Percentiles rank a stretch among this genome's conserved stretches.
phyloP scores from a whole-genome alignment of 2,113 vertebrate genomes.

The Diadophis punctatus region DNA sequence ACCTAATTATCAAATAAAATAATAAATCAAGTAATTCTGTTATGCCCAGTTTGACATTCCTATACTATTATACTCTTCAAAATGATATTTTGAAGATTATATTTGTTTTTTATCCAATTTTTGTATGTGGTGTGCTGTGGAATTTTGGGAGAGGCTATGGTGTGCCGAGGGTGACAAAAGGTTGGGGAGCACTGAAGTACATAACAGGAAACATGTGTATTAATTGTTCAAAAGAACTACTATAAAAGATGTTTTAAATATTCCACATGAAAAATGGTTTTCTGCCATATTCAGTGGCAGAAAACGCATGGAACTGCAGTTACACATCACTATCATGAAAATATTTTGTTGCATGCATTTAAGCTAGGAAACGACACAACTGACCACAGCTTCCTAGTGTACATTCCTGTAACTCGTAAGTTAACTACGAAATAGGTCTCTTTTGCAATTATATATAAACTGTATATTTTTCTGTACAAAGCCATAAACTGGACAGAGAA shows the following conservation, averaged over 20 bases:
- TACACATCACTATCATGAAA: not conserved
- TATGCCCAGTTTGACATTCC: too few relatives aligned
- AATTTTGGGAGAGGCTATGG: too few relatives aligned
- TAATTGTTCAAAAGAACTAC: not conserved
- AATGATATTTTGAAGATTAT: too few relatives aligned
- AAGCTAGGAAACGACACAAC: not conserved
- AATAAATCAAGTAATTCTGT: too few relatives aligned
- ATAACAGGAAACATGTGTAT: not conserved
- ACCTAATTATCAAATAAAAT: too few relatives aligned
- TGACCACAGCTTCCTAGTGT: not conserved
- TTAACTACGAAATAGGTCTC: not conserved
- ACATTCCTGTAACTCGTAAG: not conserved
- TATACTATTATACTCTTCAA: too few relatives aligned
- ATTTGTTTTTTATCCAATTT: too few relatives aligned
- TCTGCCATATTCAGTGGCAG: not conserved
- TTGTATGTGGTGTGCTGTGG: too few relatives aligned
- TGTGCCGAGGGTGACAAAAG: too few relatives aligned
- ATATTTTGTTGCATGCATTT: not conserved
- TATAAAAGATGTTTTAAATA: not conserved
- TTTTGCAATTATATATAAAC: not conserved
- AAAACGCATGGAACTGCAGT: not conserved
- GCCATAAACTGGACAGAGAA: not conserved
- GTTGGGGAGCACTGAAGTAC: too few relatives aligned
- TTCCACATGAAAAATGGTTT: not conserved
- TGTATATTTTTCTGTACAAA: not conserved